These are phyloP conservation scores for Scleropages formosus DNA, from an alignment of 2,797 vertebrate genomes.

Conservation along the genomic window DNA sequence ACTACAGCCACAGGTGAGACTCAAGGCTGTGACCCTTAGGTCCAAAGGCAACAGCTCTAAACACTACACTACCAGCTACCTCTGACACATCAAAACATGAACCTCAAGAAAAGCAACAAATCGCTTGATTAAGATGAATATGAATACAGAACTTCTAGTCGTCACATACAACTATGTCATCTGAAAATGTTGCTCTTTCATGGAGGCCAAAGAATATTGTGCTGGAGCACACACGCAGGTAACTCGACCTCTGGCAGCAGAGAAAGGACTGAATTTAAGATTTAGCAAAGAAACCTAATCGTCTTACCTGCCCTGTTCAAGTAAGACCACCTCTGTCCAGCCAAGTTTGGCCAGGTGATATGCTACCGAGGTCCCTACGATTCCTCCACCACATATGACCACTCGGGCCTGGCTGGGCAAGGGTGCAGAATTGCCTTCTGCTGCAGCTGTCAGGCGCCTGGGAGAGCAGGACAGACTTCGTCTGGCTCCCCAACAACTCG, in stretches of 20 bases:
- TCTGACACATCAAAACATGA: too few species aligned
- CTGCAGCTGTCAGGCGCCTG: constrained; percentile 48
- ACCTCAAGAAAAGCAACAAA: too few species aligned
- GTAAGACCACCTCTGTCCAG: constrained; percentile 86
- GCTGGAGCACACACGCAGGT: too few species aligned
- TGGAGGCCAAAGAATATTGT: too few species aligned
- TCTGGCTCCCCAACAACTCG: constrained; percentile 55
- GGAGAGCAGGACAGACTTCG: constrained; percentile 52
- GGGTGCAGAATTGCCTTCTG: constrained; percentile 57
- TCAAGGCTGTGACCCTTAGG: too few species aligned
- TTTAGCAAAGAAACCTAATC: constrained; percentile 9
- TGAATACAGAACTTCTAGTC: neutral
- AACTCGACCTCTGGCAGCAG: neutral
- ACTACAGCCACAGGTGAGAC: too few species aligned
- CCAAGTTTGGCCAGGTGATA: constrained; percentile 94
- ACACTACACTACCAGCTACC: too few species aligned
- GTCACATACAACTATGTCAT: too few species aligned
- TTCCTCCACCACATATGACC: constrained; percentile 91
- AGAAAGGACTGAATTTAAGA: neutral
- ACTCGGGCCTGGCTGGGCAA: constrained; percentile 84
- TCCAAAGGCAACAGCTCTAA: too few species aligned
- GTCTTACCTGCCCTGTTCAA: constrained; percentile 94
- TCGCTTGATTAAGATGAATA: neutral
- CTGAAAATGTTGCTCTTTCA: too few species aligned
- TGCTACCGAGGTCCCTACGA: constrained; percentile 89